Evolutionary conservation across 2,888 invertebrate genomes (phyloP).

Genomic region (Galerucella nymphaeae): DNA sequence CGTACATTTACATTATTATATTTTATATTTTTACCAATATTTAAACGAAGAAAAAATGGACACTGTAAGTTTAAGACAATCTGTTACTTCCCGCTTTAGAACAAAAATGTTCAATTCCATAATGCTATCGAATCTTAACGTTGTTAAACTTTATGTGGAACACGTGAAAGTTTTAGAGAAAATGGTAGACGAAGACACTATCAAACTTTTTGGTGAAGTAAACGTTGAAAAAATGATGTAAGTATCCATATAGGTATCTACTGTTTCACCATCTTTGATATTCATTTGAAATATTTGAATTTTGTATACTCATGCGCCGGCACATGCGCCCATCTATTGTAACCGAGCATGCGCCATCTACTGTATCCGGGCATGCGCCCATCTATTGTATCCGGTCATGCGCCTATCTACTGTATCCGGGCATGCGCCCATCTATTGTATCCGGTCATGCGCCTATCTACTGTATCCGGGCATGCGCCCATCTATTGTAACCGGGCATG

Average conservation of each 20-base stretch:
- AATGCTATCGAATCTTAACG: conserved; percentile 26
- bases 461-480: too few relatives aligned
- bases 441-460: too few relatives aligned
- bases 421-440: too few relatives aligned
- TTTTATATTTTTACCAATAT: conserved; percentile 10
- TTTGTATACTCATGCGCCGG: too few relatives aligned
- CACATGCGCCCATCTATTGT: too few relatives aligned
- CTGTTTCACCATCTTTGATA: too few relatives aligned
- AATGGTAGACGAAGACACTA: conserved; percentile 38
- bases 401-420: too few relatives aligned
- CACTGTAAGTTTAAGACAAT: conserved; percentile 3
- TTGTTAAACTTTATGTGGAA: conserved; percentile 42
- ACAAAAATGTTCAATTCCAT: conserved; percentile 42
- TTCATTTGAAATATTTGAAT: too few relatives aligned
- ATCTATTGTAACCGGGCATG: too few relatives aligned
- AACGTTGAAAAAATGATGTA: conserved; percentile 44
- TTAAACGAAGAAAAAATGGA: neutral
- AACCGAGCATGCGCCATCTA: too few relatives aligned
- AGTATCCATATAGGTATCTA: conserved; percentile 16
- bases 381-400: too few relatives aligned
- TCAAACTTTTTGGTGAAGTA: conserved; percentile 47
- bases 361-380: too few relatives aligned
- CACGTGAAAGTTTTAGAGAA: conserved; percentile 40
- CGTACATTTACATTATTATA: neutral
- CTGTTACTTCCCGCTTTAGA: conserved; percentile 6